These are phyloP conservation scores for Neocrepidodera transversa DNA, from an alignment of 2,888 invertebrate genomes.

Conservation along the genomic window DNA sequence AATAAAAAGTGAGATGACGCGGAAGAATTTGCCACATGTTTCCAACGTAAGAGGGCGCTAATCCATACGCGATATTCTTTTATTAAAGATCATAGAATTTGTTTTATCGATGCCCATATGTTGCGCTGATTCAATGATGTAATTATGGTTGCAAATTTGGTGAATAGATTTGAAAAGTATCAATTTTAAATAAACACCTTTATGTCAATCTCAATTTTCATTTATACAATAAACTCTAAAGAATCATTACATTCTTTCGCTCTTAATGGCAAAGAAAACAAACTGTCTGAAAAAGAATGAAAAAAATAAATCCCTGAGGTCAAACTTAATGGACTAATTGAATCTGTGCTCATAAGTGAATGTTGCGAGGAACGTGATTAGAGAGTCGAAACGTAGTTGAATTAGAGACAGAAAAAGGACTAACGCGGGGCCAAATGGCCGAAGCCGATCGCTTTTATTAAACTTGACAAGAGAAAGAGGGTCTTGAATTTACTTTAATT, in stretches of 20 bases:
- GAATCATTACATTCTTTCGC: too few species aligned
- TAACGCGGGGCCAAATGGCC: background rate
- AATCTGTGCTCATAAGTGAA: conserved; percentile 5
- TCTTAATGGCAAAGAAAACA: too few species aligned
- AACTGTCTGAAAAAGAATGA: too few species aligned
- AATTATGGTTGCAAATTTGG: background rate
- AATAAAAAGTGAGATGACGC: conserved; percentile 54
- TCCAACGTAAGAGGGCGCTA: conserved; percentile 48
- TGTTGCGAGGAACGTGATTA: conserved; percentile 1
- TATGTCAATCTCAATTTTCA: too few species aligned
- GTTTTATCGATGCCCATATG: conserved; percentile 56
- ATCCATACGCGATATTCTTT: conserved; percentile 40
- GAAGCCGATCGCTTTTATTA: background rate
- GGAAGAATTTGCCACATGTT: conserved; percentile 59
- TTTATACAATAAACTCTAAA: too few species aligned
- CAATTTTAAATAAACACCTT: too few species aligned
- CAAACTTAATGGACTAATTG: conserved; percentile 3
- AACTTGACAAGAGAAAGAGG: background rate
- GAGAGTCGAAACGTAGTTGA: background rate
- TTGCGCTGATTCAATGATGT: conserved; percentile 39
- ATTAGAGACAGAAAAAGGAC: background rate
- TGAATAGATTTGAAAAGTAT: background rate
- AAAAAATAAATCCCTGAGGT: background rate
- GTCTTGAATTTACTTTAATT: background rate
- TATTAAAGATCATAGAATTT: conserved; percentile 49